A percentile compares a stretch with the other conserved stretches of the same genome.
Conservation (phyloP, 1,140 invertebrate genomes). For the Euborellia annulipes region DNA sequence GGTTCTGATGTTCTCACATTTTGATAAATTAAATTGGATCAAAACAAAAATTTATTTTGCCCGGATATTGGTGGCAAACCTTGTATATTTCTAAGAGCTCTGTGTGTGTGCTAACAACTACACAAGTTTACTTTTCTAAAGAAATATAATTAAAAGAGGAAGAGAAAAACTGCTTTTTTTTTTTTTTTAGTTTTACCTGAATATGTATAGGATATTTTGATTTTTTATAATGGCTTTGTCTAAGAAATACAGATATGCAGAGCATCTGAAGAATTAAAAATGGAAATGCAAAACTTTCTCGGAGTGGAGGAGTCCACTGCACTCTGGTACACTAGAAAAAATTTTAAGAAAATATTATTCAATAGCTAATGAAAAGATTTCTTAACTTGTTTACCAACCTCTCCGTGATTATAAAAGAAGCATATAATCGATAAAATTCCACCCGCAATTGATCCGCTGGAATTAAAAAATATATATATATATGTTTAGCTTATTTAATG, state of each 20-base stretch:
- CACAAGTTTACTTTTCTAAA: too few species aligned
- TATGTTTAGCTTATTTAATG: too few species aligned
- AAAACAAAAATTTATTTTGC: too few species aligned
- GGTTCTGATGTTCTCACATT: too few species aligned
- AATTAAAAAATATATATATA: conserved; percentile 11
- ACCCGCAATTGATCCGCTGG: conserved; percentile 47
- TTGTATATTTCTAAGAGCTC: too few species aligned
- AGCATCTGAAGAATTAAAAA: conserved; percentile 32
- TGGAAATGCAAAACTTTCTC: conserved; percentile 71
- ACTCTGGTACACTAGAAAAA: conserved; percentile 45
- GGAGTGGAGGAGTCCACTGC: conserved; percentile 67
- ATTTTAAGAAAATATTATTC: too few species aligned
- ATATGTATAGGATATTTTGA: conserved; percentile 10
- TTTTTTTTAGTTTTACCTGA: conserved; percentile 13
- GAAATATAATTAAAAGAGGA: too few species aligned
- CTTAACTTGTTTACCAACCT: conserved; percentile 33
- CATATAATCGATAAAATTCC: conserved; percentile 46
- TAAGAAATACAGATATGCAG: conserved; percentile 12
- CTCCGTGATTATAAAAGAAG: conserved; percentile 67
- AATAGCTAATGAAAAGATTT: too few species aligned
- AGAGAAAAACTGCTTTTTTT: too few species aligned
- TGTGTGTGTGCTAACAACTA: too few species aligned
- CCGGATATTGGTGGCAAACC: too few species aligned
- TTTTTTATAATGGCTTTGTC: conserved; percentile 9
- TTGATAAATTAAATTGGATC: too few species aligned